Base-by-base conservation (phyloP, 2,113 vertebrate genomes). In the Dascyllus trimaculatus region DNA sequence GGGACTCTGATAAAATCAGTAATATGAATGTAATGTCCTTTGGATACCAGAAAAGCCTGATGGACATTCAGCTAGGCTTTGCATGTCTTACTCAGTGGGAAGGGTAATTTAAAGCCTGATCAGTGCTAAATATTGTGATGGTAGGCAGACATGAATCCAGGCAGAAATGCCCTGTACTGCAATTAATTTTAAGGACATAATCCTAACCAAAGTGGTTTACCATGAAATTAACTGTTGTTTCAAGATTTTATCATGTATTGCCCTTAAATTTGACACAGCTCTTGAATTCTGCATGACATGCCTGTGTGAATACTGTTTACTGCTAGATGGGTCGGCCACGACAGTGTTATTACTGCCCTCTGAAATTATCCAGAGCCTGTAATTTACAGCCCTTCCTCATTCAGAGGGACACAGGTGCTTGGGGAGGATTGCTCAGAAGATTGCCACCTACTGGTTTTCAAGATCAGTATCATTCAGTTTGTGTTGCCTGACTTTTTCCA, bases 1-100 rank as follows among this genome's bases (percentile, higher is more conserved):
- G 53, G 48, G 54, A 74, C 71, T 29, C 56, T 52, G 93, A 95
- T 93, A 90, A 82, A 68, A 92, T 92, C 93, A 88, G 80, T 77
- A 91, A 93, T 91, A 91, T 86, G 71, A 81, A 78, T 87, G 43
- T 78, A 78, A 82, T 82, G 74, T 86, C 74, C 43, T 46, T 18
- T 58, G 73, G 68, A 86, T 75, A 58, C 71, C 68, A 71, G 19
- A 71, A 43, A 68, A 85, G 59, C 24, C 58, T 3, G 29, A 70
- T 29, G 14, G 64, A 75, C 54, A 66, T 72, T 76, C 67, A 57
- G 38, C 60, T 56, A 24, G 56, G 49, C 74, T 59, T 62, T 69
- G 73, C 43, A 56, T 79, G 75, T 54, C 24, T 35, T 63, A 53
- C 70, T 74, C 59, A 32, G 62, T 25, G 72, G 59, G 63, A 48